Conservation (phyloP, 2,888 invertebrate genomes). For the Dermolepida albohirtum region DNA sequence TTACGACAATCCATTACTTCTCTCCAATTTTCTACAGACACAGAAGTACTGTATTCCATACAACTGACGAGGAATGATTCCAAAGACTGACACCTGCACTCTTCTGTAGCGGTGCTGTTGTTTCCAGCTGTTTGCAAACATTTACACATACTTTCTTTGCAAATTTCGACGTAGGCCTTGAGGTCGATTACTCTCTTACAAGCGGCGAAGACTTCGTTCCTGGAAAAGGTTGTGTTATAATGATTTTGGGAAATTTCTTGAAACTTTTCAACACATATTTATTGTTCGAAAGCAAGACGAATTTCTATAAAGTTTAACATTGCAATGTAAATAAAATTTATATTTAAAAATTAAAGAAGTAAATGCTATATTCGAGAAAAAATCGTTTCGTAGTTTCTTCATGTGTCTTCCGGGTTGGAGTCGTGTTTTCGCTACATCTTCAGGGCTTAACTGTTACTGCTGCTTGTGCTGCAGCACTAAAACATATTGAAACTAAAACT, state of each 20-base stretch:
- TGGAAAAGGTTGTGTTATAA: constrained; percentile 46
- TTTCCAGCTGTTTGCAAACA: constrained; percentile 72
- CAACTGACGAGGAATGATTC: constrained; percentile 81
- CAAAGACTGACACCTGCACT: constrained; percentile 78
- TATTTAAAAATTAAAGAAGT: too few relatives aligned
- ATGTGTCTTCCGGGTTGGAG: too few relatives aligned
- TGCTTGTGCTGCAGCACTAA: too few relatives aligned
- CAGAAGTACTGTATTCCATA: constrained; percentile 71
- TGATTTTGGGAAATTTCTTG: constrained; percentile 48
- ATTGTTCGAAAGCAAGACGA: too few relatives aligned
- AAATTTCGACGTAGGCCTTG: constrained; percentile 77
- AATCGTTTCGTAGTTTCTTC: too few relatives aligned
- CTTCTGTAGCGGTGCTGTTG: constrained; percentile 59
- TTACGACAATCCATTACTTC: constrained; percentile 77
- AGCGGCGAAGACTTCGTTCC: constrained; percentile 72
- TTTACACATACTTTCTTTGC: constrained; percentile 80
- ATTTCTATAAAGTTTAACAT: too few relatives aligned
- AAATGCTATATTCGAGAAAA: too few relatives aligned
- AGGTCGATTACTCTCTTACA: constrained; percentile 75
- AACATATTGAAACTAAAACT: too few relatives aligned
- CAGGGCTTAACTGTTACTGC: too few relatives aligned
- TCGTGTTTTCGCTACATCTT: too few relatives aligned
- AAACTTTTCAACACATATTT: background rate
- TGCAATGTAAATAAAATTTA: too few relatives aligned
- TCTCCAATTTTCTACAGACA: constrained; percentile 79